Percentiles rank a stretch among this genome's conserved stretches.
These are phyloP conservation scores for Drosophila serrata DNA, from an alignment of 1,140 invertebrate species.

Conservation along the genomic window DNA sequence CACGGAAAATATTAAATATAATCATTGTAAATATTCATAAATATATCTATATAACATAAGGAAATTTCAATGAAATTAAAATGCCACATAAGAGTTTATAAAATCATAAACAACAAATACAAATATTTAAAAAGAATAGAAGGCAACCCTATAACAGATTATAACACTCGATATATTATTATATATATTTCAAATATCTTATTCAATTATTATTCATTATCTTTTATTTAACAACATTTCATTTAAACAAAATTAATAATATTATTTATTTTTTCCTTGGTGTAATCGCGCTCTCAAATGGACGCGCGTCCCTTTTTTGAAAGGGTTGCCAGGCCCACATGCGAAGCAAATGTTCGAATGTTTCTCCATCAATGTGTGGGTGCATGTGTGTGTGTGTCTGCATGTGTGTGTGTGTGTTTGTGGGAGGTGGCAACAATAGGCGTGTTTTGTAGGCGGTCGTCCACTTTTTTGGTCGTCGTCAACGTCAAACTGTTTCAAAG, in stretches of 20 bases:
- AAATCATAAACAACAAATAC: background rate
- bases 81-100: background rate
- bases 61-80: too few species aligned
- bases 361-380: conserved; percentile 10
- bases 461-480: conserved; percentile 39
- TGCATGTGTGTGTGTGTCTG: background rate
- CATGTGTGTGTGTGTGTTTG: conserved; percentile 1
- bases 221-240: background rate
- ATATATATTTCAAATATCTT: background rate
- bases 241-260: background rate
- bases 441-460: conserved; percentile 53
- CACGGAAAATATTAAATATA: background rate
- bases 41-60: too few species aligned
- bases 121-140: background rate
- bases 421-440: conserved; percentile 49
- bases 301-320: conserved; percentile 23
- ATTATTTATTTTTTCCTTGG: background rate
- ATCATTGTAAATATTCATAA: too few species aligned
- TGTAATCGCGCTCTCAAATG: conserved; percentile 9
- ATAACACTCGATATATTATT: too few species aligned
- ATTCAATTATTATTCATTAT: background rate
- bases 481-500: conserved; percentile 27
- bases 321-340: conserved; percentile 56
- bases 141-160: background rate
- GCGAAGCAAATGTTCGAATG: conserved; percentile 42